Evolutionary conservation across 30 jellyfish, hydroid and myxozoan genomes (phyloP), one percentile per base, ranked within the genome.

Genomic region (Pelagia noctiluca): DNA sequence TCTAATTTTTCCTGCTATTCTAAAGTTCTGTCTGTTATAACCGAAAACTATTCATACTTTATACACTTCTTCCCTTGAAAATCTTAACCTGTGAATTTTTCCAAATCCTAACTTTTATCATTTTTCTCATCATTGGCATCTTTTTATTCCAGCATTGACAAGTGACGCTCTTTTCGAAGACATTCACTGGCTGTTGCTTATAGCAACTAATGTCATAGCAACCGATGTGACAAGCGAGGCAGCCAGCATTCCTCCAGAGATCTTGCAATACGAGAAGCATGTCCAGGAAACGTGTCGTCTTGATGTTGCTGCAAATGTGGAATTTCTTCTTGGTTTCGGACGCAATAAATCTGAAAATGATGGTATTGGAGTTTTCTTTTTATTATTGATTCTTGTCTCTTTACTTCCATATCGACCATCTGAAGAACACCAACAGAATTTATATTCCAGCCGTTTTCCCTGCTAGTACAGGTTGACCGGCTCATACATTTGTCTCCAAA

Each of bases 101-200:
- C n/a, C n/a, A n/a, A n/a, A n/a, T n/a, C n/a, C n/a, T n/a, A n/a
- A n/a, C n/a, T n/a, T n/a, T n/a, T n/a, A n/a, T n/a, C n/a, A n/a
- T n/a, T n/a, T 13, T 29, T n/a, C 32, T 18, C 65, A 19, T 49
- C 29, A 23, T 35, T 11, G 19, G 42, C 33, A 16, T 24, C 60
- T 21, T 35, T 31, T 21, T 47, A 25, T 50, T 36, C 23, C 80
- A 71, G 85, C 60, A 2, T 34, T 16, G 1, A 67, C 50, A 28
- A 37, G 77, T 2, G 95, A 84, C 38, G 46, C 93, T 5, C 76
- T 94, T 28, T 94, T 71, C 60, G 99, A 94, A 67, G 99, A 94
- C 60, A 50, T 94, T 7, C 96, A 94, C 63, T 94, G 99, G 99
- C 86, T 94, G 67, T 65, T 94, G 66, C 87, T 88, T 42, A 80